Evolutionary conservation across 2,888 invertebrate species (phyloP).

Genomic region (Cylloceria caligata): DNA sequence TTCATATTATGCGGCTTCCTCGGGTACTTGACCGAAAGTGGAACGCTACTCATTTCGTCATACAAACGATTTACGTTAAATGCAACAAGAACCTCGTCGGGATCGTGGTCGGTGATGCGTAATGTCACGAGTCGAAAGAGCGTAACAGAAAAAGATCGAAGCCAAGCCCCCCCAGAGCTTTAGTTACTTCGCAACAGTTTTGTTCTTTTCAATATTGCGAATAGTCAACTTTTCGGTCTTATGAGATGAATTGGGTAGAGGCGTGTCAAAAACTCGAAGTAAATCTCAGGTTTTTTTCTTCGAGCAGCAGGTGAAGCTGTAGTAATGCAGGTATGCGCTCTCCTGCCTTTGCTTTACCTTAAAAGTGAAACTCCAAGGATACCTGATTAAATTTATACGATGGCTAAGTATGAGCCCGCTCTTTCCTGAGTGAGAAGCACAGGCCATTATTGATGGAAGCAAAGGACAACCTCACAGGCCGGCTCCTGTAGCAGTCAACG

Average conservation of each 20-base stretch:
- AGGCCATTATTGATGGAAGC: slow-evolving; percentile 13
- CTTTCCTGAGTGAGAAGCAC: background rate
- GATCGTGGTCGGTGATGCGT: background rate
- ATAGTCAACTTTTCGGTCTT: background rate
- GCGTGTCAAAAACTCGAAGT: slow-evolving; percentile 28
- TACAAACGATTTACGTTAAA: background rate
- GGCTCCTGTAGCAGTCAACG: slow-evolving; percentile 17
- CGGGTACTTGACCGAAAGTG: background rate
- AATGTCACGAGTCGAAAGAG: background rate
- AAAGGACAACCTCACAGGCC: slow-evolving; percentile 32
- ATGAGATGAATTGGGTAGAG: background rate
- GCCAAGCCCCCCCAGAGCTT: too few species aligned
- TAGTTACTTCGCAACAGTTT: slow-evolving; percentile 6
- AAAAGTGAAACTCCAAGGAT: slow-evolving; percentile 71
- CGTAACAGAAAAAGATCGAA: too few species aligned
- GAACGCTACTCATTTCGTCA: slow-evolving; percentile 1
- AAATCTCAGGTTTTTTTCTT: slow-evolving; percentile 30
- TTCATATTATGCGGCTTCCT: background rate
- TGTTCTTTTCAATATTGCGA: background rate
- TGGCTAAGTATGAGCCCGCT: slow-evolving; percentile 75
- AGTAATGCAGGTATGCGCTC: background rate
- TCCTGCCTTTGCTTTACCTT: background rate
- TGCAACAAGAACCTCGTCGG: background rate
- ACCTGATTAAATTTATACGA: slow-evolving; percentile 72
- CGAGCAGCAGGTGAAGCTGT: slow-evolving; percentile 9